These are phyloP conservation scores for Drusus annulatus DNA, from an alignment of 1,140 invertebrate genomes.

Conservation along the genomic window DNA sequence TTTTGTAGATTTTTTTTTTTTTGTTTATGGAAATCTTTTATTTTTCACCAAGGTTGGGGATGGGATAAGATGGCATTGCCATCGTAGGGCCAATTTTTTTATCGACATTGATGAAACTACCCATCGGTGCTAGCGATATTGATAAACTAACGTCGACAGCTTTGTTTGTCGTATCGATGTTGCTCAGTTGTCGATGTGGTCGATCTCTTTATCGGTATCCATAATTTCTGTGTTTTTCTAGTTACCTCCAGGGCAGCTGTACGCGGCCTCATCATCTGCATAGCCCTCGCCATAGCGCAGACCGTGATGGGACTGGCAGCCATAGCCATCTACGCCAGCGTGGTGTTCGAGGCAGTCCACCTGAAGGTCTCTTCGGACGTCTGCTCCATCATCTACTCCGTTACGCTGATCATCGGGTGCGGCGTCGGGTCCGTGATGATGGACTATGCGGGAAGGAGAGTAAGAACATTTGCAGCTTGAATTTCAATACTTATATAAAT, in stretches of 20 bases:
- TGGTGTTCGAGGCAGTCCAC: slow-evolving; percentile 72
- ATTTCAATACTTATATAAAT: no score
- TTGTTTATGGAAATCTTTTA: no score
- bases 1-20: no score
- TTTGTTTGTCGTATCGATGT: no score
- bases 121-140: no score
- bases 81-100: no score
- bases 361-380: slow-evolving; percentile 67
- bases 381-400: slow-evolving; percentile 72
- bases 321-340: slow-evolving; percentile 68
- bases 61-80: no score
- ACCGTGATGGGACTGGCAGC: slow-evolving; percentile 48
- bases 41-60: no score
- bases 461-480: slow-evolving; percentile 39
- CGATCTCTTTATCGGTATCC: no score
- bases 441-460: slow-evolving; percentile 74
- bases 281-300: slow-evolving; percentile 26
- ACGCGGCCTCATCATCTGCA: slow-evolving; percentile 39
- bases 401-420: slow-evolving; percentile 68
- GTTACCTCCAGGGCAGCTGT: slow-evolving; percentile 37
- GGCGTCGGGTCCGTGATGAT: slow-evolving; percentile 71
- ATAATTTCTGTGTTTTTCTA: background rate
- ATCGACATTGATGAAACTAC: no score
- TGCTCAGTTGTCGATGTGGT: no score
- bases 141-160: no score